Evolutionary conservation across 2,888 invertebrate species (phyloP).

Genomic region (Macrosoma leucophasiata): DNA sequence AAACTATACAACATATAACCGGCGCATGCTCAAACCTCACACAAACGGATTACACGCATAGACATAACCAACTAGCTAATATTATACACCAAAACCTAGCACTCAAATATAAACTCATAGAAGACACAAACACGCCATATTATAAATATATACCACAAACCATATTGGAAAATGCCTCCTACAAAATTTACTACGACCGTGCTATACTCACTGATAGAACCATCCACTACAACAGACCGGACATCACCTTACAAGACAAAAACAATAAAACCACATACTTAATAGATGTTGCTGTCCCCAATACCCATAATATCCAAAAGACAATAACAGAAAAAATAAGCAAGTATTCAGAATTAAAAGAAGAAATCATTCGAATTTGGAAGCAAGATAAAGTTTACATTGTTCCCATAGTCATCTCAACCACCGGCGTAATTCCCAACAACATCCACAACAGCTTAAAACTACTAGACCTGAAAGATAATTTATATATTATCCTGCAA

Average conservation of each 20-base stretch:
- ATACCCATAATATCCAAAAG: not conserved
- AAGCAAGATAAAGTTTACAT: not conserved
- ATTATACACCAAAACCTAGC: slow-evolving; percentile 13
- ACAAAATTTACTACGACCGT: slow-evolving; percentile 2
- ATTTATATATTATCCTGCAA: not conserved
- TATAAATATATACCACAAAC: slow-evolving; percentile 1
- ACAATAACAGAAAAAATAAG: not conserved
- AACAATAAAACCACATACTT: not conserved
- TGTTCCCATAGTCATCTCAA: not conserved
- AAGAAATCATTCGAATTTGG: not conserved
- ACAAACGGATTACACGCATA: slow-evolving; percentile 11
- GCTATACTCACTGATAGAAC: slow-evolving; percentile 7
- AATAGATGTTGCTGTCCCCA: slow-evolving; percentile 1
- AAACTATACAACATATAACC: slow-evolving; percentile 13
- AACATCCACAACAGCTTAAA: not conserved
- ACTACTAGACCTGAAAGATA: not conserved
- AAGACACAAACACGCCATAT: slow-evolving; percentile 6
- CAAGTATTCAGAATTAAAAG: not conserved
- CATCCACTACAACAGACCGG: slow-evolving; percentile 5
- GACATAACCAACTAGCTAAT: slow-evolving; percentile 15
- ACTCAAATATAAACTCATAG: slow-evolving; percentile 2
- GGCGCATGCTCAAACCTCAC: slow-evolving; percentile 9
- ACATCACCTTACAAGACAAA: slow-evolving; percentile 1
- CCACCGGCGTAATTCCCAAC: not conserved
- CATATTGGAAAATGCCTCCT: not conserved